Percentiles rank a stretch among this genome's conserved stretches.
Evolutionary conservation across 92 coral and sea anemone genomes (phyloP).

Genomic region (Zoanthus gigantus): DNA sequence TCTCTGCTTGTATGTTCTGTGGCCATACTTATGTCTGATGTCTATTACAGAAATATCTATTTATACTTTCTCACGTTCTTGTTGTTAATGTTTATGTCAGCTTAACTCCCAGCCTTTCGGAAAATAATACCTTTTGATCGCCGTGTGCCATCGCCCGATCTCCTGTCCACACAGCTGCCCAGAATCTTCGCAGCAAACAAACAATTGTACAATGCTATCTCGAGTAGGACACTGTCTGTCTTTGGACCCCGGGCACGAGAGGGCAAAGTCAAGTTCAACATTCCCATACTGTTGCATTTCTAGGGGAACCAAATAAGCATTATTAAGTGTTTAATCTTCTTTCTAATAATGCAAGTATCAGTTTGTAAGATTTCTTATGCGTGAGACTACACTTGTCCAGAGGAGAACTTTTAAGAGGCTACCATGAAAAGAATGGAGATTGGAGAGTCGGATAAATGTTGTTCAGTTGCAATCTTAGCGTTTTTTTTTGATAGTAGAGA

Average conservation of each 20-base stretch:
- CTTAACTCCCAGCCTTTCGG: background rate
- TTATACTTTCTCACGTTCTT: background rate
- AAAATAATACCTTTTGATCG: slow-evolving; percentile 77
- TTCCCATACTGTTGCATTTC: slow-evolving; percentile 84
- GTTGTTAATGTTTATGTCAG: background rate
- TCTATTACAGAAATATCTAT: background rate
- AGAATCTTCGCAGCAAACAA: slow-evolving; percentile 80
- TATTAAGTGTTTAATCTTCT: background rate
- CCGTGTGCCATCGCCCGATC: slow-evolving; percentile 92
- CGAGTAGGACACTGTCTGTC: slow-evolving; percentile 85
- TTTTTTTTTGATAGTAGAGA: no score
- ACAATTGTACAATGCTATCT: slow-evolving; percentile 90
- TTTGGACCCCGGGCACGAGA: slow-evolving; percentile 81
- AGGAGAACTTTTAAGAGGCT: no score
- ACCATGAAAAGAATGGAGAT: no score
- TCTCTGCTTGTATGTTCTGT: no score
- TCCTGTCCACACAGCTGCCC: slow-evolving; percentile 82
- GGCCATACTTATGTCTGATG: no score
- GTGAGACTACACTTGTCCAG: no score
- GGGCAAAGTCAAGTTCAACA: slow-evolving; percentile 91
- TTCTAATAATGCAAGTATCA: background rate
- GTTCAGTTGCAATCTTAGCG: no score
- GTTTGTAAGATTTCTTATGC: no score
- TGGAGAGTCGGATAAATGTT: no score
- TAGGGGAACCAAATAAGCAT: slow-evolving; percentile 26